A percentile compares a stretch with the other conserved stretches of the same genome.
Conservation (phyloP, 2,888 invertebrate species). For the Deilephila elpenor region DNA sequence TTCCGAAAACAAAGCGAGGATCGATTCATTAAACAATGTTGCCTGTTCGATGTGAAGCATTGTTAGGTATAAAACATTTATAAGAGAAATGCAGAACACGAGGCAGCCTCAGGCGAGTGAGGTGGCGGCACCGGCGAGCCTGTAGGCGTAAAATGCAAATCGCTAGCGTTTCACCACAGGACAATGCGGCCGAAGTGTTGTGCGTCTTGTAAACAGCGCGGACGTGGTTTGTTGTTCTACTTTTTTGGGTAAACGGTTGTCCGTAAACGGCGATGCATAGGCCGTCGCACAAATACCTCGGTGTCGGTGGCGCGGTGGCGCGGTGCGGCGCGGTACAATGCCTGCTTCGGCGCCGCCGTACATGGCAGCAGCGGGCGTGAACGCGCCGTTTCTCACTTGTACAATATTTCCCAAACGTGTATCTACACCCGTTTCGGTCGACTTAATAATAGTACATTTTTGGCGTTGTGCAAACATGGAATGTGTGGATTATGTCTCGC, state of each 20-base stretch:
- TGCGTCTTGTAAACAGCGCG: conserved; percentile 78
- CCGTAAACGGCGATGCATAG: conserved; percentile 79
- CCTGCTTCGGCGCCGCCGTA: conserved; percentile 72
- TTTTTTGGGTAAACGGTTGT: conserved; percentile 81
- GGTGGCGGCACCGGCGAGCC: conserved; percentile 46
- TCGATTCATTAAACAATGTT: conserved; percentile 43
- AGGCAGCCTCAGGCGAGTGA: conserved; percentile 44
- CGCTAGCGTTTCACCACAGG: conserved; percentile 72
- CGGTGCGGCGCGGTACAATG: conserved; percentile 63
- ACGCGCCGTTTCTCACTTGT: conserved; percentile 65
- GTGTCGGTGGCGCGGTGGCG: conserved; percentile 40
- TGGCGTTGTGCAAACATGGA: conserved; percentile 48
- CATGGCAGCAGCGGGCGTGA: conserved; percentile 70
- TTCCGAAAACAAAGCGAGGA: conserved; percentile 1
- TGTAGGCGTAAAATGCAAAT: conserved; percentile 81
- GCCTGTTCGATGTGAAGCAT: conserved; percentile 37
- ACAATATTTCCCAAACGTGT: conserved; percentile 60
- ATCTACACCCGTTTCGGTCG: conserved; percentile 59
- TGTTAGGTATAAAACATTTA: conserved; percentile 43
- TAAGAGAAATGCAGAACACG: conserved; percentile 67
- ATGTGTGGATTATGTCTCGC: conserved; percentile 29
- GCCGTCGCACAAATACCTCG: conserved; percentile 76
- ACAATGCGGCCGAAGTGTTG: conserved; percentile 80
- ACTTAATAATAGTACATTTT: conserved; percentile 59
- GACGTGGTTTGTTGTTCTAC: conserved; percentile 80